These are phyloP conservation scores for Helogale parvula DNA, from an alignment of 2,113 vertebrate genomes.

Conservation along the genomic window DNA sequence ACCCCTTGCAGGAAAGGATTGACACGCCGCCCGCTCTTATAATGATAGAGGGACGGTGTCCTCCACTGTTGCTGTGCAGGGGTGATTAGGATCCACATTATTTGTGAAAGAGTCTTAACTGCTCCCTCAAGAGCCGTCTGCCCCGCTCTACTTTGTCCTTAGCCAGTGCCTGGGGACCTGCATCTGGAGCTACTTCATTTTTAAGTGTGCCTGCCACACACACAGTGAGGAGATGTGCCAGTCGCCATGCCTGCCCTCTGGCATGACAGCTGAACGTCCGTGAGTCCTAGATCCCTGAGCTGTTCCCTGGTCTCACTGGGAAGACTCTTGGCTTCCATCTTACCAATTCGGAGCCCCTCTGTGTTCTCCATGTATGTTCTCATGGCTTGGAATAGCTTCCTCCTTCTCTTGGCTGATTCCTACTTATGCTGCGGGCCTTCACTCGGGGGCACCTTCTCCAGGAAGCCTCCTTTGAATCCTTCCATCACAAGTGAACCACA, in stretches of 20 bases:
- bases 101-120: background rate
- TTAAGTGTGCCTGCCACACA: too few relatives aligned
- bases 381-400: background rate
- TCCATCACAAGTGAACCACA: too few relatives aligned
- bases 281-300: background rate
- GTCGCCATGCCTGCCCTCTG: background rate
- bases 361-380: background rate
- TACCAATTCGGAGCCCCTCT: background rate
- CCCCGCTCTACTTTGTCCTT: background rate
- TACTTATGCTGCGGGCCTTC: background rate
- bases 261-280: background rate
- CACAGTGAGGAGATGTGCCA: background rate
- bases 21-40: background rate
- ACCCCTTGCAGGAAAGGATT: background rate
- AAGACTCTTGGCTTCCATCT: background rate
- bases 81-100: fast-evolving
- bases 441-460: background rate
- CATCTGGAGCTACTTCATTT: background rate
- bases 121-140: background rate
- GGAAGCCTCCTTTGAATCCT: background rate
- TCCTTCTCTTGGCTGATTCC: background rate
- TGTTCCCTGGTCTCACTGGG: fast-evolving
- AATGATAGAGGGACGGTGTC: background rate
- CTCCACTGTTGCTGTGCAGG: background rate
- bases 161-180: background rate